A percentile compares a stretch with the other conserved stretches of the same genome.
Evolutionary conservation across 92 coral and sea anemone genomes (phyloP).

Genomic region (Isaurus tuberculatus): DNA sequence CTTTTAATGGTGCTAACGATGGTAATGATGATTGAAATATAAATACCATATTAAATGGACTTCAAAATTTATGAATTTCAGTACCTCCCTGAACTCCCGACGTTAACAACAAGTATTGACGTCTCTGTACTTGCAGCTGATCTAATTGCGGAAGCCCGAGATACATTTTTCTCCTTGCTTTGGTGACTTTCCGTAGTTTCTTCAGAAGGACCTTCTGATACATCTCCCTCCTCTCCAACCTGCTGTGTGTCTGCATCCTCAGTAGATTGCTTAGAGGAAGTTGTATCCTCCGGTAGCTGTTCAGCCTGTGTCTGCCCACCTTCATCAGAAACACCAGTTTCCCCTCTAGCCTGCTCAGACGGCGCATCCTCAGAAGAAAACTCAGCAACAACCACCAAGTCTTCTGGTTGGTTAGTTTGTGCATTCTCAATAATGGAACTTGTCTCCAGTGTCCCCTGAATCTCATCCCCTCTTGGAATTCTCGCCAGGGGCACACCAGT

Average conservation of each 20-base stretch:
- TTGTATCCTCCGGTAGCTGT: background rate
- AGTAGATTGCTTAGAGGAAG: background rate
- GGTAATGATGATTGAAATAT: background rate
- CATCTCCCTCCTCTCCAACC: background rate
- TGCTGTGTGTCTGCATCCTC: background rate
- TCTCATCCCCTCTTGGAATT: slow-evolving; percentile 13
- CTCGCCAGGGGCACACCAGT: slow-evolving; percentile 6
- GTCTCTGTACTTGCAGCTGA: slow-evolving; percentile 32
- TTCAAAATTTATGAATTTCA: background rate
- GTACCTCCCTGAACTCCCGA: slow-evolving; percentile 27
- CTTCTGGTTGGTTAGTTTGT: slow-evolving; percentile 57
- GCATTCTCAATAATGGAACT: slow-evolving; percentile 35
- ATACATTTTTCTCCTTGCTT: background rate
- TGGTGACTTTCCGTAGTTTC: background rate
- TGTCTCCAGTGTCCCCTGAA: background rate
- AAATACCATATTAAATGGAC: too few relatives aligned
- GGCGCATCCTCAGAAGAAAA: slow-evolving; percentile 42
- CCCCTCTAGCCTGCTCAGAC: slow-evolving; percentile 41
- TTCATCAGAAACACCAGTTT: slow-evolving; percentile 16
- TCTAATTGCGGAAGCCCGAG: background rate
- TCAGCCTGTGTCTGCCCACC: background rate
- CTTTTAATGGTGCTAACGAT: background rate
- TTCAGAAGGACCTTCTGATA: background rate
- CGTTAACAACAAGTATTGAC: slow-evolving; percentile 40
- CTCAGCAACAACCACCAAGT: slow-evolving; percentile 39